phyloP scores from a whole-genome alignment of 2,888 invertebrate genomes.

The Strigamia maritima region DNA sequence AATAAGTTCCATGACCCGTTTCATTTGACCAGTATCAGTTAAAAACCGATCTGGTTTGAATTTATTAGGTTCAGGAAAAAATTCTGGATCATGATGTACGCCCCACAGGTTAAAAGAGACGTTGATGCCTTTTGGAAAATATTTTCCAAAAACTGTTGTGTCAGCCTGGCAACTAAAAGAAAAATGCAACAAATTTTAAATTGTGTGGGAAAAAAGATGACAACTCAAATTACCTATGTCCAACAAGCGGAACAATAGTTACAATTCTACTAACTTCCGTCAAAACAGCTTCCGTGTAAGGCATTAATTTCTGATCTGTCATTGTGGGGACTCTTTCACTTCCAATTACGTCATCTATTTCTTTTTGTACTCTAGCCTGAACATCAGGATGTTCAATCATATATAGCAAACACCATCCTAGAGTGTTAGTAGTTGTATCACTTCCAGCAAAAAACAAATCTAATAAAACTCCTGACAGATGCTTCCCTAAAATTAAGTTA shows the following conservation, averaged over 20 bases:
- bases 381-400: background rate
- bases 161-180: background rate
- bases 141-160: background rate
- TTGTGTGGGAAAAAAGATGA: background rate
- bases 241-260: background rate
- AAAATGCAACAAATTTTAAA: no score
- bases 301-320: background rate
- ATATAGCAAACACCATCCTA: background rate
- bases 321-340: background rate
- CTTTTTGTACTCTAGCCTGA: background rate
- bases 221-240: background rate
- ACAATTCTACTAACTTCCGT: slow-evolving; percentile 11
- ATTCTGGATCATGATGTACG: background rate
- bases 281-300: background rate
- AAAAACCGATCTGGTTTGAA: background rate
- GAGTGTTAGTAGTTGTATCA: background rate
- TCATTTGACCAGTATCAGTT: background rate
- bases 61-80: background rate
- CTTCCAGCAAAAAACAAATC: background rate
- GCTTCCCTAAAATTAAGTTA: background rate
- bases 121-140: background rate
- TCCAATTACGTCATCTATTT: background rate
- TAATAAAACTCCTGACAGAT: background rate
- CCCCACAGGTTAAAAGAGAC: background rate
- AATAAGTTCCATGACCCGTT: background rate